Evolutionary conservation across 2,888 invertebrate genomes (phyloP).

Genomic region (Lasioglossum figueresi): DNA sequence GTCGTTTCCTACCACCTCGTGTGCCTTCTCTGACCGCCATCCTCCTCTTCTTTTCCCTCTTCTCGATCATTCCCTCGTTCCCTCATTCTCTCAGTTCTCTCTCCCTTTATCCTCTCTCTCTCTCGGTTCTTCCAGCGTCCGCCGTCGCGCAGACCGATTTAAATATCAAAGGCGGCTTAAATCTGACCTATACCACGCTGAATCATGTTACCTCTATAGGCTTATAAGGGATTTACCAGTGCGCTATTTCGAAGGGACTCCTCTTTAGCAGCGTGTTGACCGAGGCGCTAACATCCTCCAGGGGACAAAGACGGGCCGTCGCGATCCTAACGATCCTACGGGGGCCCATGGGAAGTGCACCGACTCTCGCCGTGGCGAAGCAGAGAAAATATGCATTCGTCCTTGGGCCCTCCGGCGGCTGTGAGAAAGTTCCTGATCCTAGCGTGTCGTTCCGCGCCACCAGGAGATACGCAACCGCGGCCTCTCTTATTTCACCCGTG

Average conservation of each 20-base stretch:
- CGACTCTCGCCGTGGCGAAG: not conserved
- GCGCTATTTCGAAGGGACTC: constrained; percentile 70
- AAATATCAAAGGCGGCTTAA: constrained; percentile 84
- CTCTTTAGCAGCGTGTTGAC: constrained; percentile 76
- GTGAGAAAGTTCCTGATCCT: constrained; percentile 70
- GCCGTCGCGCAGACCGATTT: constrained; percentile 77
- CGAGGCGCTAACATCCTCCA: constrained; percentile 79
- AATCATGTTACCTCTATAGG: constrained; percentile 83
- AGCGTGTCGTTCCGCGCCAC: constrained; percentile 30
- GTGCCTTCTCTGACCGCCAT: constrained; percentile 55
- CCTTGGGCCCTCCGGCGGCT: constrained; percentile 59
- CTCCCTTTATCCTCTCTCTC: constrained; percentile 44
- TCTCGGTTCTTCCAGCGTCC: constrained; percentile 57
- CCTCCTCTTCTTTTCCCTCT: constrained; percentile 41
- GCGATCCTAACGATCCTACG: constrained; percentile 56
- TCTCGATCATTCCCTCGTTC: constrained; percentile 43
- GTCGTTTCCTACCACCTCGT: constrained; percentile 75
- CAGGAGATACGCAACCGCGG: constrained; percentile 24
- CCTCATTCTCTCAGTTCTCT: constrained; percentile 50
- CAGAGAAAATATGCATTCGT: constrained; percentile 51
- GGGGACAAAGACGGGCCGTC: constrained; percentile 72
- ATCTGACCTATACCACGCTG: constrained; percentile 84
- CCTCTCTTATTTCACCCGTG: constrained; percentile 30
- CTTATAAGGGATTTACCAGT: constrained; percentile 77
- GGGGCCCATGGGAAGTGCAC: not conserved